Evolutionary conservation across 2,888 invertebrate species (phyloP), one percentile per base, ranked within the genome.

Genomic region (Stenurella melanura): DNA sequence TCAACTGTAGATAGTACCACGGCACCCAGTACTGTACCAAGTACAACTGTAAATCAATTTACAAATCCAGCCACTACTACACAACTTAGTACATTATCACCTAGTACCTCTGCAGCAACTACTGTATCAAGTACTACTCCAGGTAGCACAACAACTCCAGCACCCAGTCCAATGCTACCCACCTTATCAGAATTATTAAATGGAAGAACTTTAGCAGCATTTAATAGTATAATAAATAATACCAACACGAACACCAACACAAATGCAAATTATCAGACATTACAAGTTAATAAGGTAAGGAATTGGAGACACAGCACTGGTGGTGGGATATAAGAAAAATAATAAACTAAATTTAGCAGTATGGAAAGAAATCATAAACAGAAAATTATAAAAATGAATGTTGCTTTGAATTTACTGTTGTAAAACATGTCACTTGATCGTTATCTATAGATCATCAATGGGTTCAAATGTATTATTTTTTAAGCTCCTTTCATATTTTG

Each of bases 231-330:
- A 89, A 91, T 92, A 85, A 91, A 91, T 90, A 83, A 75, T 57
- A 58, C 76, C 63, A 79, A 74, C 68, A 81, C 75, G 17, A 73
- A 74, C 69, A 74, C 73, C 58, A 76, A 75, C 21, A 82, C 82
- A 78, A 58, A 77, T 76, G 69, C 82, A 21, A 82, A 83, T 78
- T 78, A 82, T 74, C 81, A 92, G 90, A 92, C 92, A 88, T 89
- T 92, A 89, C 91, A 92, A 89, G 91, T 92, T 87, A 92, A 92
- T 91, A 91, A 92, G 92, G 93, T 93, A 91, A 91, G 87, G 68
- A 66, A 57, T 10, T 57, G 64, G 74, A 34, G 21, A 60, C 72
- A 72, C 57, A 30, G 58, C 57, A 69, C 69, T 21, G 57, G 56
- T 56, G 34, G 2, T 21, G 72, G 58, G 5, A 38, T 0, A 18